Percentiles rank a stretch among this genome's conserved stretches.
Evolutionary conservation across 2,797 vertebrate species (phyloP).

Genomic region (Leuciscus waleckii): DNA sequence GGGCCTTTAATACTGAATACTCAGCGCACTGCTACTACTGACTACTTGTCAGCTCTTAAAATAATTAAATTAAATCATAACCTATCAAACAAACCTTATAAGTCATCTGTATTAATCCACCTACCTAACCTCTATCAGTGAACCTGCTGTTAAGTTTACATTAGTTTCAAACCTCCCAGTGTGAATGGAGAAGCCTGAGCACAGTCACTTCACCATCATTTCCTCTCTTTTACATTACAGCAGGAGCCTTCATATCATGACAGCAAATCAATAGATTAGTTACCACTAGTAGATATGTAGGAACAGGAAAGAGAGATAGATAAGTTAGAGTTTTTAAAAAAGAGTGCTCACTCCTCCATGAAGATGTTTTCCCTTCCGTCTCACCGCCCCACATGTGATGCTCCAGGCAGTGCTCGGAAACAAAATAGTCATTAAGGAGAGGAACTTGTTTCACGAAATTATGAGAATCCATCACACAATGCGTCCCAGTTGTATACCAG

Average conservation of each 20-base stretch:
- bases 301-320: slow-evolving; percentile 52
- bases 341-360: slow-evolving; percentile 29
- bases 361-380: slow-evolving; percentile 53
- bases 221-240: slow-evolving; percentile 48
- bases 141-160: background rate
- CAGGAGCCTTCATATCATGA: slow-evolving; percentile 63
- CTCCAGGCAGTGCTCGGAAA: slow-evolving; percentile 53
- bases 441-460: slow-evolving; percentile 59
- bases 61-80: background rate
- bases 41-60: background rate
- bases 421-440: slow-evolving; percentile 64
- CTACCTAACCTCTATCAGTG: background rate
- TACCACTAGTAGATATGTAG: slow-evolving; percentile 34
- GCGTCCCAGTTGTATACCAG: slow-evolving; percentile 45
- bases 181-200: background rate
- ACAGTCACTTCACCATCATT: background rate
- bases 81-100: background rate
- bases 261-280: slow-evolving; percentile 51
- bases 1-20: background rate
- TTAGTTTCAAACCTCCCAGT: background rate
- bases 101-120: background rate
- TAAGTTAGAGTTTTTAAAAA: slow-evolving; percentile 38
- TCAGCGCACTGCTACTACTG: background rate
- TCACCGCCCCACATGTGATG: slow-evolving; percentile 52
- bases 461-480: slow-evolving; percentile 58